These are phyloP conservation scores for Gambusia yucatana DNA, from an alignment of 2,797 vertebrate genomes.

Conservation along the genomic window DNA sequence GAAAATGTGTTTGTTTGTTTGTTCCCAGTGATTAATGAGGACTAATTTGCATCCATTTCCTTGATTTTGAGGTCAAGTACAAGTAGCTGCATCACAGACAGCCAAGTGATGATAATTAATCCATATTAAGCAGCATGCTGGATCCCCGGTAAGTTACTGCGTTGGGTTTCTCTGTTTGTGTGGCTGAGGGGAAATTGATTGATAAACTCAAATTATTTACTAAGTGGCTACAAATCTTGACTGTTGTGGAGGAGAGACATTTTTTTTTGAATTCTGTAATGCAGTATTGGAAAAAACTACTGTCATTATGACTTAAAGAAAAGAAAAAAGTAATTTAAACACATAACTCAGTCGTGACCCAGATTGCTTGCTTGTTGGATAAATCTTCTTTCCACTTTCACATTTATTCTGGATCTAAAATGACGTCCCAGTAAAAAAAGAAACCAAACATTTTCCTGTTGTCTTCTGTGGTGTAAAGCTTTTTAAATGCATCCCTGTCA, in stretches of 20 bases:
- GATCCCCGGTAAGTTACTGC: neutral
- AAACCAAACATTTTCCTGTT: constrained; percentile 17
- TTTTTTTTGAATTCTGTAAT: neutral
- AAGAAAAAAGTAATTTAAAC: constrained; percentile 12
- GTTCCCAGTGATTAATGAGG: constrained; percentile 25
- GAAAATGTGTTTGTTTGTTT: constrained; percentile 31
- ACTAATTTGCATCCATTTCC: constrained; percentile 23
- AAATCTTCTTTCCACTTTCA: constrained; percentile 7
- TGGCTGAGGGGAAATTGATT: neutral
- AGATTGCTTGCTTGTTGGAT: constrained; percentile 11
- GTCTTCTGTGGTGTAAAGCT: constrained; percentile 11
- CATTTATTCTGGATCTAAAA: constrained; percentile 7
- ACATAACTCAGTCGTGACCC: constrained; percentile 20
- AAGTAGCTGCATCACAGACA: constrained; percentile 13
- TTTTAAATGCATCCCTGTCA: constrained; percentile 12
- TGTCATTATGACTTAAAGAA: too few species aligned
- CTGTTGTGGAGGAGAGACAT: neutral
- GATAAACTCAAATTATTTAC: constrained; percentile 2
- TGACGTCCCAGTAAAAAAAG: constrained; percentile 19
- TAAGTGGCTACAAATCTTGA: neutral
- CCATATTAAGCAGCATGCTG: neutral
- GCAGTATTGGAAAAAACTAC: neutral
- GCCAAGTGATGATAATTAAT: constrained; percentile 16
- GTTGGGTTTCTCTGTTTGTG: neutral
- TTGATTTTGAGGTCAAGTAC: constrained; percentile 35